Evolutionary conservation across 2,797 vertebrate species (phyloP).

Genomic region (Eremophila alpestris): DNA sequence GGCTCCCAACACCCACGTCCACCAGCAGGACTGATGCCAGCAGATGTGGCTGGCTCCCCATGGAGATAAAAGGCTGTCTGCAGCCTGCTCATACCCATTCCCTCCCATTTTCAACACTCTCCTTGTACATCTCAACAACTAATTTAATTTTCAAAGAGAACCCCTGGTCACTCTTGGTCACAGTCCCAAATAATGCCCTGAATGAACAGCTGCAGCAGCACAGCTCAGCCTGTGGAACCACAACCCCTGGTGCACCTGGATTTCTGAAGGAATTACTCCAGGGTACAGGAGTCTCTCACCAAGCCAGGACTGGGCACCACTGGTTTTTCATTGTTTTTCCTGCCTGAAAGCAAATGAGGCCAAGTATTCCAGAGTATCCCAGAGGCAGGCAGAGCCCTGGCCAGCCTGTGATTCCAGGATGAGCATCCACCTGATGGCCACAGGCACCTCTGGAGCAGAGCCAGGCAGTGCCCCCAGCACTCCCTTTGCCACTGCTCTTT

Average conservation of each 20-base stretch:
- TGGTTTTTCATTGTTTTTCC: accelerated
- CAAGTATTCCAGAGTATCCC: not conserved
- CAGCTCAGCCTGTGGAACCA: not conserved
- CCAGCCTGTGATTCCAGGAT: not conserved
- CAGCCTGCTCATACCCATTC: not conserved
- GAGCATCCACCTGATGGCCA: not conserved
- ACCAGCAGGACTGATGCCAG: not conserved
- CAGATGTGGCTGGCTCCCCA: not conserved
- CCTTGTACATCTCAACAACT: not conserved
- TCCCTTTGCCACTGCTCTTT: accelerated
- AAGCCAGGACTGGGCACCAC: not conserved
- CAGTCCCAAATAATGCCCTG: not conserved
- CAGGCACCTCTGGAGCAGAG: not conserved
- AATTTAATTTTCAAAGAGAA: not conserved
- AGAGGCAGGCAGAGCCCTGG: not conserved
- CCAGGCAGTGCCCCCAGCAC: not conserved
- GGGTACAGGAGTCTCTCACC: not conserved
- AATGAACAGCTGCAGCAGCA: not conserved
- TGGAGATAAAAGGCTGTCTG: not conserved
- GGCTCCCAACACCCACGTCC: not conserved
- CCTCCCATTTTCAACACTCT: not conserved
- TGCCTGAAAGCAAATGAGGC: not conserved
- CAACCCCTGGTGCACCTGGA: not conserved
- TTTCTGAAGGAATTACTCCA: not conserved
- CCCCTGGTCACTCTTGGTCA: not conserved